Base-by-base conservation (phyloP, 2,797 vertebrate species). In the Eupleurogrammus muticus region DNA sequence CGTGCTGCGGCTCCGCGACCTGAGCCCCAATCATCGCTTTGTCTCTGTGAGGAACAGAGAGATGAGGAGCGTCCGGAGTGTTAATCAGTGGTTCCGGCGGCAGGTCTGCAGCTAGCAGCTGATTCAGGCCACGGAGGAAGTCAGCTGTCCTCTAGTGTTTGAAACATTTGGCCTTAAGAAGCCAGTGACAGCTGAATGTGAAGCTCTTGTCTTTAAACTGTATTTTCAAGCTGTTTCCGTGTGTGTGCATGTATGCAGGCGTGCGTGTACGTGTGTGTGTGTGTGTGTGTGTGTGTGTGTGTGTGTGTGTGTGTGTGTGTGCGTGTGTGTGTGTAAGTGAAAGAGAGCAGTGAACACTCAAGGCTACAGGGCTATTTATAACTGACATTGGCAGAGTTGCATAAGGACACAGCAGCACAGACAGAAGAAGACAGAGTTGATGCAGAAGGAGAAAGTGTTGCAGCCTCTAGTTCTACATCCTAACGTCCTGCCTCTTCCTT, bases 301-400 rank as follows among this genome's bases (percentile, higher is more conserved):
- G 19, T 54, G 44, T 66, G 13, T 21, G 48, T 9, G 40, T 61
- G 70, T 19, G 9, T 24, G 53, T 52, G 46, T 34, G n/a, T 57
- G 42, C 50, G 44, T 32, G 70, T 61, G 56, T 44, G 56, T 51
- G 56, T 48, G 24, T 61, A 36, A 59, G 72, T 57, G 64, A 28
- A 6, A 28, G 28, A 28, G 28, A 66, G 81, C 70, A 76, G 67
- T 74, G 79, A 81, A 73, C 70, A 52, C 84, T 81, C 44, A 13
- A 52, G 76, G 82, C 84, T 77, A 71, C 44, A 21, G n/a, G 28
- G 66, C 89, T 89, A 88, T 90, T 89, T 85, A 85, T 90, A 89
- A 82, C 86, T 85, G 86, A 87, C 87, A 83, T 85, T 89, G 83
- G 82, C 70, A 69, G 85, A 80, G 81, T 80, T 81, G 80, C 73